Percentiles rank a stretch among this genome's conserved stretches.
These are phyloP conservation scores for Gymnoscopelus braueri DNA, from an alignment of 2,797 vertebrate genomes.

Conservation along the genomic window DNA sequence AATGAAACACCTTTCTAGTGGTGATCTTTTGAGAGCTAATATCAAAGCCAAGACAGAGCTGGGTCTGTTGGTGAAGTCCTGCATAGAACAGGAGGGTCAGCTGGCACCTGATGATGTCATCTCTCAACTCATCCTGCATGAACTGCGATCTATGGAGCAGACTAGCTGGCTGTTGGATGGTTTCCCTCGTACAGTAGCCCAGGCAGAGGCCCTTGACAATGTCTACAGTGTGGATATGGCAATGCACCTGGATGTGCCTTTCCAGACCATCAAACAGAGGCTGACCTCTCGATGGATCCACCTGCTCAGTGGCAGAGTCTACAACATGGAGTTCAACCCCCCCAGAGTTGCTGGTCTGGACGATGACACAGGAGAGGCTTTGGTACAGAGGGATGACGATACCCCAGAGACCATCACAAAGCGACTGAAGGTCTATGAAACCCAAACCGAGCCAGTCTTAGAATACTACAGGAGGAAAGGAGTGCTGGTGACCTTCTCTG, in stretches of 20 bases:
- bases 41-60: conserved; percentile 92
- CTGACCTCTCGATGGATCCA: conserved; percentile 97
- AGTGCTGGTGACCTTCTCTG: conserved; percentile 89
- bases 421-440: conserved; percentile 91
- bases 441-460: conserved; percentile 90
- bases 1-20: conserved; percentile 92
- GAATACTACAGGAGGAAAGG: conserved; percentile 96
- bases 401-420: conserved; percentile 90
- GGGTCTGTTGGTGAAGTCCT: conserved; percentile 92
- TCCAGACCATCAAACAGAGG: conserved; percentile 90
- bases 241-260: conserved; percentile 94
- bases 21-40: conserved; percentile 90
- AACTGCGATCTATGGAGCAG: conserved; percentile 81
- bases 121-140: conserved; percentile 87
- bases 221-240: conserved; percentile 86
- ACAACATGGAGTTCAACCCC: conserved; percentile 95
- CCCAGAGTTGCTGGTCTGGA: conserved; percentile 90
- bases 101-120: conserved; percentile 95
- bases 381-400: conserved; percentile 94
- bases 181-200: conserved; percentile 94
- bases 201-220: conserved; percentile 89
- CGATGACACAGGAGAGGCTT: conserved; percentile 91
- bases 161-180: conserved; percentile 94
- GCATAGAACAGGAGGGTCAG: conserved; percentile 89
- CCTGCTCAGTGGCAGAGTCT: conserved; percentile 91